Conservation (phyloP, 1,140 invertebrate genomes). For the Coptotermes formosanus region DNA sequence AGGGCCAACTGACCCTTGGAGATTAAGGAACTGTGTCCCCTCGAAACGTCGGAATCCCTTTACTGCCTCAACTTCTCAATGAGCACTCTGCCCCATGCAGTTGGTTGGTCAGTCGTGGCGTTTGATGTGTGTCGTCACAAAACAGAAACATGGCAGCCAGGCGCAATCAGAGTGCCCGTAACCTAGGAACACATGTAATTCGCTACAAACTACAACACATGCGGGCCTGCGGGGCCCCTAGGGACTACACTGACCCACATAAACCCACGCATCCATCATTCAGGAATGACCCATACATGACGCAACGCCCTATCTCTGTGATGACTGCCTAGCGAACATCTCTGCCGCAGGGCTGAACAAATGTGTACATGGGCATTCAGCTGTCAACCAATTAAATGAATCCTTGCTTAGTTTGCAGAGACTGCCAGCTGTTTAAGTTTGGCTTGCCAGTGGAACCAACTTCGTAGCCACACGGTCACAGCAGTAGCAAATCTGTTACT, state of each 20-base stretch:
- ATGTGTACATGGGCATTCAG: not conserved
- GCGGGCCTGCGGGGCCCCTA: not conserved
- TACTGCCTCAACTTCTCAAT: no score
- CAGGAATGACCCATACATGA: conserved; percentile 11
- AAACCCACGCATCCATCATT: conserved; percentile 14
- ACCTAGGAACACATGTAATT: not conserved
- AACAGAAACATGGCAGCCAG: not conserved
- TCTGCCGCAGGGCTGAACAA: not conserved
- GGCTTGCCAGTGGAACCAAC: not conserved
- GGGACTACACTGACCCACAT: not conserved
- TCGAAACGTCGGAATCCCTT: no score
- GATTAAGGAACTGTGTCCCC: no score
- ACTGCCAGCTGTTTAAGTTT: not conserved
- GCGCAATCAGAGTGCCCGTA: not conserved
- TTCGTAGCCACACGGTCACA: not conserved
- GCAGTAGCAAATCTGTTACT: no score
- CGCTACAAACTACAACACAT: not conserved
- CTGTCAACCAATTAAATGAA: not conserved
- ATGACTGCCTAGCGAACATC: not conserved
- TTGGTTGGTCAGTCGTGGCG: no score
- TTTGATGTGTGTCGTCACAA: not conserved
- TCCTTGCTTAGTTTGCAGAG: not conserved
- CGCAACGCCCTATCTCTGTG: not conserved
- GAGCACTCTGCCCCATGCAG: no score
- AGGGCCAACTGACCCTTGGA: no score